phyloP scores from a whole-genome alignment of 2,888 invertebrate species.

The Odontothrips loti region DNA sequence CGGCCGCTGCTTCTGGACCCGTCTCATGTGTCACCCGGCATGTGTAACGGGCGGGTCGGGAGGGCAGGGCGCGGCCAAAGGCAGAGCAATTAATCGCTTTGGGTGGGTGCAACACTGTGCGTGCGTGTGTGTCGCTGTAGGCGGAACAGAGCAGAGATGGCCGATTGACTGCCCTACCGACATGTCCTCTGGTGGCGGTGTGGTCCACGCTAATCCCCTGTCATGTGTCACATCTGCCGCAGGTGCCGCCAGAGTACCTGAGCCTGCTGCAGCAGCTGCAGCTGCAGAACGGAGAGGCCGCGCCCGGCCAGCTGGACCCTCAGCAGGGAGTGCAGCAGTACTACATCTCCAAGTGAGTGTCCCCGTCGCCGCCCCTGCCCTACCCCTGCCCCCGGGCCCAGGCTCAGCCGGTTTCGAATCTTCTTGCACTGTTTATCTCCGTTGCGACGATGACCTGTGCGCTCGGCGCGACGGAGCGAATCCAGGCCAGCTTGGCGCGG shows the following conservation, averaged over 20 bases:
- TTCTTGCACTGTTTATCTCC: too few species aligned
- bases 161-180: too few species aligned
- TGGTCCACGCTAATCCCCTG: too few species aligned
- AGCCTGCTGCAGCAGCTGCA: constrained; percentile 15
- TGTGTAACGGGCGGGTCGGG: too few species aligned
- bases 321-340: background rate
- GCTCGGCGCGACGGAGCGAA: background rate
- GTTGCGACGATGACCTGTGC: background rate
- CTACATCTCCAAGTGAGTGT: constrained; percentile 9
- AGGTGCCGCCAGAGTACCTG: constrained; percentile 17
- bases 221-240: background rate
- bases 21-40: too few species aligned
- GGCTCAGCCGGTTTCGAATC: too few species aligned
- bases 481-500: background rate
- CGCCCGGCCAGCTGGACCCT: background rate
- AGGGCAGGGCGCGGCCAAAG: too few species aligned
- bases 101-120: background rate
- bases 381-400: too few species aligned
- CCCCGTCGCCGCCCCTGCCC: background rate
- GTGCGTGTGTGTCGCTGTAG: background rate
- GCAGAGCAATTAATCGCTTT: too few species aligned
- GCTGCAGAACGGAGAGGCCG: background rate
- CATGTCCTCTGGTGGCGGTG: too few species aligned
- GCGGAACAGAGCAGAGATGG: background rate
- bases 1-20: too few species aligned